Evolutionary conservation across 2,888 invertebrate genomes (phyloP).

Genomic region (Diabrotica balteata): DNA sequence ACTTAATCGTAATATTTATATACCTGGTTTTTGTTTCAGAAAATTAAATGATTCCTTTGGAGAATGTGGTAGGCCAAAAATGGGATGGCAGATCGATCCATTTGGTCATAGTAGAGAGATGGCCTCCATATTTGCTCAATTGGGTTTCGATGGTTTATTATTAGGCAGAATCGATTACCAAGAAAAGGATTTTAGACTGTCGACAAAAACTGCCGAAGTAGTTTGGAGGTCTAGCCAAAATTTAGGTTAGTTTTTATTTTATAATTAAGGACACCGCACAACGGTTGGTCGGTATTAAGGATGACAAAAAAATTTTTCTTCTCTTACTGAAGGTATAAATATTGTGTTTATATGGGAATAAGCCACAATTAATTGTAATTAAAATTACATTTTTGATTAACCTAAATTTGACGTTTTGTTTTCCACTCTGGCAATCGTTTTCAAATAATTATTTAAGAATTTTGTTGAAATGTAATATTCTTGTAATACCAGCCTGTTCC

Average conservation of each 20-base stretch:
- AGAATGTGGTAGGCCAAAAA: slow-evolving; percentile 73
- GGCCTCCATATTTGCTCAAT: slow-evolving; percentile 79
- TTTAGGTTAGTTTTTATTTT: slow-evolving; percentile 64
- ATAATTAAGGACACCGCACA: too few species aligned
- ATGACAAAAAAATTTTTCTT: not conserved
- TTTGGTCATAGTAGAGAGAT: slow-evolving; percentile 89
- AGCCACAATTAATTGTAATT: too few species aligned
- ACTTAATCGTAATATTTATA: too few species aligned
- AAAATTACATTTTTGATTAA: too few species aligned
- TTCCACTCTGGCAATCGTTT: too few species aligned
- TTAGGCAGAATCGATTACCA: slow-evolving; percentile 88
- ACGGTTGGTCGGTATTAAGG: too few species aligned
- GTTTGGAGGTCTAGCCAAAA: slow-evolving; percentile 81
- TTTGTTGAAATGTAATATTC: too few species aligned
- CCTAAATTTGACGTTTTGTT: too few species aligned
- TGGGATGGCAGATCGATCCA: slow-evolving; percentile 86
- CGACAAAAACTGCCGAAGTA: slow-evolving; percentile 75
- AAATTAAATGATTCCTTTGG: slow-evolving; percentile 72
- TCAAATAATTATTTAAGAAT: too few species aligned
- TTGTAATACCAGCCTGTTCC: too few species aligned
- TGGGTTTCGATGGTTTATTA: slow-evolving; percentile 90
- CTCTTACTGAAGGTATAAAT: not conserved
- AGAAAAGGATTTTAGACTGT: slow-evolving; percentile 73
- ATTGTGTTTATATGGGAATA: too few species aligned
- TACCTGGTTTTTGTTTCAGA: slow-evolving; percentile 39